These are phyloP conservation scores for Cyphomyrus plagiostoma DNA, from an alignment of 2,113 vertebrate genomes.

Conservation along the genomic window DNA sequence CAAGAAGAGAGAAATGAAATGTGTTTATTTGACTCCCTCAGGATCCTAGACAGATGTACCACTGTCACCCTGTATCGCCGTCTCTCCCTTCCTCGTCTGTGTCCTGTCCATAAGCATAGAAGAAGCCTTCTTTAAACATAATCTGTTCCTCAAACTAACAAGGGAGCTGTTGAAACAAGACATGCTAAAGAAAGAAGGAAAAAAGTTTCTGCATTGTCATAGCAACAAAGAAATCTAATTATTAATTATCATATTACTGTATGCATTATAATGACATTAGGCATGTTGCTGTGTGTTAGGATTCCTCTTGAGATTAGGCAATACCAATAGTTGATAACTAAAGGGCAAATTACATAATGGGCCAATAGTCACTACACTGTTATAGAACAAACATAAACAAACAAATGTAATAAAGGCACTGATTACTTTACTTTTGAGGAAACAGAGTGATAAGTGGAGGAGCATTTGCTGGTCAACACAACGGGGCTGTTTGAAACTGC, in stretches of 20 bases:
- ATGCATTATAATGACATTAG: neutral
- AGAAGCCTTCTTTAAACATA: neutral
- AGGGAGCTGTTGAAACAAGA: neutral
- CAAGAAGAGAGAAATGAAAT: constrained; percentile 46
- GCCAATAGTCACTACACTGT: neutral
- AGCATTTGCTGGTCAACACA: constrained; percentile 12
- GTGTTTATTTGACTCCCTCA: constrained; percentile 52
- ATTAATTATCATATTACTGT: neutral
- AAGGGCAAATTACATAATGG: constrained; percentile 12
- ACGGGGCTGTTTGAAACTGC: neutral
- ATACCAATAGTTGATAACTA: neutral
- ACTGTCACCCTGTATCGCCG: neutral
- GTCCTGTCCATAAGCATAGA: neutral
- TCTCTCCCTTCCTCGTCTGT: neutral
- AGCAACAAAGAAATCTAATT: neutral
- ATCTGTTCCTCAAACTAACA: neutral
- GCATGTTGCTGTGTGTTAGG: neutral
- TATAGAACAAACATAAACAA: neutral
- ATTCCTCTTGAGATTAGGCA: constrained; percentile 3
- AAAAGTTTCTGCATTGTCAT: neutral
- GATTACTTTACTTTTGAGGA: neutral
- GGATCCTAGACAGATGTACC: neutral
- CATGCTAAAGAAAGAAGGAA: neutral
- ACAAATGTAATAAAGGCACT: neutral
- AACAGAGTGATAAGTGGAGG: neutral